Percentiles rank a stretch among this genome's conserved stretches.
Conservation (phyloP, 2,113 vertebrate genomes). For the Thomomys bottae region DNA sequence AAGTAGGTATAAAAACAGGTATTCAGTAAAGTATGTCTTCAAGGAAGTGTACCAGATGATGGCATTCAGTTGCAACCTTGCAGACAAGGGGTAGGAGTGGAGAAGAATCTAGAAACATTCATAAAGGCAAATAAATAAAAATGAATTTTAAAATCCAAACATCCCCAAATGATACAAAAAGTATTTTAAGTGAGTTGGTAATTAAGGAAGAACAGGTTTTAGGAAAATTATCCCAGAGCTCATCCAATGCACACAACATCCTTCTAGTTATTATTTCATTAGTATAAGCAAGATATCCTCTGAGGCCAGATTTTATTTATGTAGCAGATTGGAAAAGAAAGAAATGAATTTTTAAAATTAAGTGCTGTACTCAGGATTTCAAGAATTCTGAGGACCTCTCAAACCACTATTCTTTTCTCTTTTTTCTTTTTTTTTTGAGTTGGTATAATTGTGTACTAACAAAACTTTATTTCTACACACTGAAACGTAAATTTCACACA, state of each 20-base stretch:
- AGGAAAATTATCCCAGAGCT: not conserved
- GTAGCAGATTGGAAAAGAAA: constrained; percentile 48
- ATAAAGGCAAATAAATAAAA: not conserved
- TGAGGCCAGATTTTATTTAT: constrained; percentile 59
- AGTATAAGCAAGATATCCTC: not conserved
- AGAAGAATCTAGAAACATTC: constrained; percentile 28
- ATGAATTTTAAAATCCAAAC: not conserved
- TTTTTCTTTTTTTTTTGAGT: too few species aligned
- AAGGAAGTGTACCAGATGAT: too few species aligned
- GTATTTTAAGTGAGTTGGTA: constrained; percentile 44
- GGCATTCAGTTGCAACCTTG: too few species aligned
- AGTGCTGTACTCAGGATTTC: constrained; percentile 44
- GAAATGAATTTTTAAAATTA: constrained; percentile 64
- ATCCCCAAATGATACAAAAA: not conserved
- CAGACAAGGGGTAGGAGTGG: too few species aligned
- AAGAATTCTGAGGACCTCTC: constrained; percentile 53
- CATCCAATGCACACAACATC: constrained; percentile 10
- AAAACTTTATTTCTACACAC: not conserved
- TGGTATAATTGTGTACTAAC: not conserved
- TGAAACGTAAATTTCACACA: constrained; percentile 18
- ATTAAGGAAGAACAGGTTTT: constrained; percentile 48
- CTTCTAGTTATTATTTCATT: constrained; percentile 45
- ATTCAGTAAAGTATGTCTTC: too few species aligned
- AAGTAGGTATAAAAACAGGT: too few species aligned
- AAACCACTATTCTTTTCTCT: constrained; percentile 12